These are phyloP conservation scores for Psittacara wagleri DNA, from an alignment of 2,113 vertebrate species.

Conservation along the genomic window DNA sequence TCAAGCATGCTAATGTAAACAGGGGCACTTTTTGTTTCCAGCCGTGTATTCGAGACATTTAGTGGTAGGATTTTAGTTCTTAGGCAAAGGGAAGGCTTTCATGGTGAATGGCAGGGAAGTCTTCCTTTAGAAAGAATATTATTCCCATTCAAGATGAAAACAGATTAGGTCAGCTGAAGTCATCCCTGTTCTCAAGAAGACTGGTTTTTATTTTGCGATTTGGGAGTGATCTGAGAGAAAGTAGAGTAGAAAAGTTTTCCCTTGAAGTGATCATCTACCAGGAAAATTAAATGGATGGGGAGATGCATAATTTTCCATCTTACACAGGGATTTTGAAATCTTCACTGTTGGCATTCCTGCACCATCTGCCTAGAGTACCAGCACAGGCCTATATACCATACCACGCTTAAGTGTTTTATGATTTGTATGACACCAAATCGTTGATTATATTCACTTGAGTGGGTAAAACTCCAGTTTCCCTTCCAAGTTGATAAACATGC, in stretches of 20 bases:
- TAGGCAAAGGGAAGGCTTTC: neutral
- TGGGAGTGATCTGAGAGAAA: neutral
- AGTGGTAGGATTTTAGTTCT: neutral
- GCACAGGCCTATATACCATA: neutral
- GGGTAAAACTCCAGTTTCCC: neutral
- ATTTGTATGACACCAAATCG: neutral
- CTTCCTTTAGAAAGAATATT: neutral
- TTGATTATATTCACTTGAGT: neutral
- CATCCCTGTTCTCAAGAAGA: neutral
- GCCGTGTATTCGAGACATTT: neutral
- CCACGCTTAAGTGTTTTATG: neutral
- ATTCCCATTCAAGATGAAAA: neutral
- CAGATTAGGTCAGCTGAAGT: neutral
- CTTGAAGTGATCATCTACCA: neutral
- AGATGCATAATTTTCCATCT: neutral
- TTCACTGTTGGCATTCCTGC: neutral
- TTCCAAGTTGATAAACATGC: neutral
- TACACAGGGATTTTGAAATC: neutral
- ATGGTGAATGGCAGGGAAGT: neutral
- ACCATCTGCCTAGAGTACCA: neutral
- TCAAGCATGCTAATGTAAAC: neutral
- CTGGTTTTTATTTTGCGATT: neutral
- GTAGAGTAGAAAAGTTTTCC: neutral
- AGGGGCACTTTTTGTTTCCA: neutral
- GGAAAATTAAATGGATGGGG: neutral